Evolutionary conservation across 2,797 vertebrate species (phyloP).

Genomic region (Aphelocoma californica): DNA sequence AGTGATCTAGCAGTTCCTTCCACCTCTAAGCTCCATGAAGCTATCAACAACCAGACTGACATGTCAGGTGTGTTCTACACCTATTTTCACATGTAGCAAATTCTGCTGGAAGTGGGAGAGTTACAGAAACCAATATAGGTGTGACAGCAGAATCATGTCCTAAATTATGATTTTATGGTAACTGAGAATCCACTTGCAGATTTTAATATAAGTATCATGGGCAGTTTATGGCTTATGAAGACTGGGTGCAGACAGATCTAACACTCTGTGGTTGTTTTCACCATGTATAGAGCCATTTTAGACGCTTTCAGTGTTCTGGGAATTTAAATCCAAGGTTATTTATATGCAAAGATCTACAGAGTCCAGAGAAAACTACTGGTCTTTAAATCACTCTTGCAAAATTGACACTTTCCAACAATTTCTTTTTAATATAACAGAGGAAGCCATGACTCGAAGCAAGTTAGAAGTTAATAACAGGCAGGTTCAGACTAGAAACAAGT

Average conservation of each 20-base stretch:
- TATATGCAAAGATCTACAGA: constrained; percentile 5
- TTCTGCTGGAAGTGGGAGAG: background rate
- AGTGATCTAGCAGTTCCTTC: background rate
- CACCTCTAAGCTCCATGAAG: background rate
- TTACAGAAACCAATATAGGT: background rate
- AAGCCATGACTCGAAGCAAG: background rate
- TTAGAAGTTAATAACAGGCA: background rate
- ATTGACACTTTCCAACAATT: constrained; percentile 13
- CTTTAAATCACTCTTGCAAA: constrained; percentile 15
- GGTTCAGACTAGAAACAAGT: constrained; percentile 16
- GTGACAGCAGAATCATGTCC: background rate
- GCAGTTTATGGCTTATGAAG: background rate
- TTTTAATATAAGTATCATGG: background rate
- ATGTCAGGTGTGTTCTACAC: background rate
- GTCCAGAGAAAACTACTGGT: background rate
- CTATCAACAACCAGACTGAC: background rate
- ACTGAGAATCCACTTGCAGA: background rate
- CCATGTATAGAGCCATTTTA: background rate
- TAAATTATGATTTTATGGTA: background rate
- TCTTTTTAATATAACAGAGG: background rate
- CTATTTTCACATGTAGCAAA: background rate
- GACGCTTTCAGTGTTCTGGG: background rate
- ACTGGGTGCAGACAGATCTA: background rate
- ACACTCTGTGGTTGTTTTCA: background rate
- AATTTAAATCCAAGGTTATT: constrained; percentile 21